Evolutionary conservation across 64 coral and sea anemone genomes (phyloP), one percentile per base, ranked within the genome.

Genomic region (Montipora sp.): DNA sequence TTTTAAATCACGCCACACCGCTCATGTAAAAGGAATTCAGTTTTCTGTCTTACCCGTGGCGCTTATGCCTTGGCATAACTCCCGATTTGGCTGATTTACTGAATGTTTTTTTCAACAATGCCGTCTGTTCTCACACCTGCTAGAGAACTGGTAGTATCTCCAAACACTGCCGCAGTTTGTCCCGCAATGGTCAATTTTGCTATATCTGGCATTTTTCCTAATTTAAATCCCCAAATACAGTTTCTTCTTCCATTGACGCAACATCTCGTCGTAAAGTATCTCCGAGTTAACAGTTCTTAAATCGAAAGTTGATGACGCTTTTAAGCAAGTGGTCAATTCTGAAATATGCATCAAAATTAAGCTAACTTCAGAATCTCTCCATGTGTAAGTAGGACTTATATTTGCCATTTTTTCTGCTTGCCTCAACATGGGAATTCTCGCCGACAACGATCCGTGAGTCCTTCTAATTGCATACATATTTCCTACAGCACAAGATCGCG

Each of bases 281-380:
- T 12, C 60, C 60, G 14, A 3, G 60, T 67, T 85, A 47, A 85
- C 71, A 19, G 45, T 18, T 1, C 63, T 71, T 85, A 85, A 71
- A 85, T 85, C 63, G 22, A 3, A 84, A 27, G 67, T 85, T 49
- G 49, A 85, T 85, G 70, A 63, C 53, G n/a, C 19, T 15, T 46
- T 11, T 1, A 51, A 70, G 65, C 82, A 71, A 85, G 82, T 71
- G 63, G 46, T 7, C 27, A 15, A 70, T 22, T 71, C 47, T 50
- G 14, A 72, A 84, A 48, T 84, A 72, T 85, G 65, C 82, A 44
- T 51, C 63, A 85, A 84, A 85, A 49, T 8, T 70, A 47, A 22
- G 13, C 55, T 16, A 43, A 49, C 43, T 8, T 85, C 61, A 70
- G 61, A 19, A 72, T 71, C 68, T 71, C 20, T 71, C 68, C 19